These are phyloP conservation scores for Macrotrachela quadricornifera DNA, from an alignment of 1,140 invertebrate species.

Conservation along the genomic window DNA sequence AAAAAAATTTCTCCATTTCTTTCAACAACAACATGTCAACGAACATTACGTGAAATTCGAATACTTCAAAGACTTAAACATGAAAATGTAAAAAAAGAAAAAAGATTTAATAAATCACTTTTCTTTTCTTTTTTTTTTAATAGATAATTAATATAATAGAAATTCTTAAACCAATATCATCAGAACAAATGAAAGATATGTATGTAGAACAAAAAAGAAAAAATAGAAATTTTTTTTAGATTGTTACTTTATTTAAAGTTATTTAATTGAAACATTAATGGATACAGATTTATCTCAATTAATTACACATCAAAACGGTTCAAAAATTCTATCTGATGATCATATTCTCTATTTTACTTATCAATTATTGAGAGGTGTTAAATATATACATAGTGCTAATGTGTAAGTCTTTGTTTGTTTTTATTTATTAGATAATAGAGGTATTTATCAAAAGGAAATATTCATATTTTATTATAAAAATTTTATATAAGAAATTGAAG, in stretches of 20 bases:
- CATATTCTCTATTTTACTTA: constrained; percentile 99
- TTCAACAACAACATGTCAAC: constrained; percentile 97
- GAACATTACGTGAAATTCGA: constrained; percentile 93
- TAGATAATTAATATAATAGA: too few species aligned
- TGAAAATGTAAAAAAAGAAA: constrained; percentile 63
- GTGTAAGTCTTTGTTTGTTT: constrained; percentile 95
- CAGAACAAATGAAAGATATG: too few species aligned
- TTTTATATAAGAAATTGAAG: too few species aligned
- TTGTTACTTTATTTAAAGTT: constrained; percentile 11
- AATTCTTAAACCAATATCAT: too few species aligned
- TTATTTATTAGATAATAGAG: too few species aligned
- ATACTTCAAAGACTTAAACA: constrained; percentile 96
- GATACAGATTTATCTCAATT: constrained; percentile 99
- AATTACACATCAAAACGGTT: constrained; percentile 84
- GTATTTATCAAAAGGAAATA: too few species aligned
- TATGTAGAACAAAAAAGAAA: too few species aligned
- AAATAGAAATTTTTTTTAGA: too few species aligned
- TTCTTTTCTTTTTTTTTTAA: too few species aligned
- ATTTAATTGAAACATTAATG: constrained; percentile 92
- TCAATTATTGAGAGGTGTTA: constrained; percentile 94
- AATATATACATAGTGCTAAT: constrained; percentile 87
- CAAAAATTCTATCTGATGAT: constrained; percentile 85
- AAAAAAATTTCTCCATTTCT: constrained; percentile 99
- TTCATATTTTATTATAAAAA: too few species aligned
- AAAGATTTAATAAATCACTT: too few species aligned